Base-by-base conservation (phyloP, 2,797 vertebrate genomes). In the Meda fulgida region DNA sequence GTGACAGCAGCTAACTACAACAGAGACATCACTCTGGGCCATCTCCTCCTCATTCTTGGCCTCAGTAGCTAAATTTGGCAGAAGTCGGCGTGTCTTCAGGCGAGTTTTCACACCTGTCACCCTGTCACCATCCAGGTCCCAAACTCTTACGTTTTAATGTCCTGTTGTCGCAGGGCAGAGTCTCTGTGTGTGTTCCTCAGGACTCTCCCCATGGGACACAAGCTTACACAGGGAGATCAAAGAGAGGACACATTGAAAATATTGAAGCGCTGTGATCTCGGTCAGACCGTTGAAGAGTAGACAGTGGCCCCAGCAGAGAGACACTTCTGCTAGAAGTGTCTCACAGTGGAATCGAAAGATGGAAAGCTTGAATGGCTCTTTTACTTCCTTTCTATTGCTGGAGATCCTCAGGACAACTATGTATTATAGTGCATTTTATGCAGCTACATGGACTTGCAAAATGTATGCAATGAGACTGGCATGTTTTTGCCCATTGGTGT, bases 61-160 rank as follows among this genome's bases (percentile, higher is more conserved):
- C 87, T 83, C 88, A 85, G 80, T 67, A 84, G 73, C 88, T 89
- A 89, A 87, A 84, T 89, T 88, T 87, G 85, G 31, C 36, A 75
- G 84, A 86, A 73, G 84, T 87, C 67, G 80, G 77, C 85, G 78
- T 89, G 89, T 2, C 1, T 89, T 84, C 87, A 82, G 78, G 63
- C 83, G 79, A 86, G 86, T 92, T 79, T 89, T 85, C 89, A 92
- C 96, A 96, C 94, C 95, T 96, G 95, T 94, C 89, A 87, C 84
- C 84, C 80, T 87, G 87, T 91, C 90, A 1, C 81, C 78, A 86
- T 69, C 65, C 0, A 89, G 89, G 93, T 93, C 86, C 91, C 91
- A 90, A 88, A 90, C 84, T 88, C 71, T 87, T 69, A 78, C 65
- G 78, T 91, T 87, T 83, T 91, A 83, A 88, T 89, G 88, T 87